phyloP scores from a whole-genome alignment of 2,113 vertebrate genomes.

The Camelus bactrianus region DNA sequence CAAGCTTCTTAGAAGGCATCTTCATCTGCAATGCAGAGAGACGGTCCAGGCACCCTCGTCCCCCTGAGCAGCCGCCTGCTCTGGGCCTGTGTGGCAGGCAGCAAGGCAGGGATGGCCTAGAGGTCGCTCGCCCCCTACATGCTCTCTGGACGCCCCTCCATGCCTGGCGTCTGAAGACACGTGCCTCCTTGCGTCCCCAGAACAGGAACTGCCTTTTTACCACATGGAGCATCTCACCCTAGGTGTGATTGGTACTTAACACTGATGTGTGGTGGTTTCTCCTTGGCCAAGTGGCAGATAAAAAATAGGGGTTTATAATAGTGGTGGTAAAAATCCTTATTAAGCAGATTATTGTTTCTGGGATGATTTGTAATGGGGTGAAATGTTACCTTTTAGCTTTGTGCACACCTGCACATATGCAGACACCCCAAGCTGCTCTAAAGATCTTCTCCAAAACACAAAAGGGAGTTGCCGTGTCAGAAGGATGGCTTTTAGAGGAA shows the following conservation, averaged over 20 bases:
- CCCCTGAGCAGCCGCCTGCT: neutral
- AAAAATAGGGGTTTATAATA: neutral
- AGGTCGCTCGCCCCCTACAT: neutral
- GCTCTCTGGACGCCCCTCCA: neutral
- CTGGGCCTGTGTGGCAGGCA: neutral
- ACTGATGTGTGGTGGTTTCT: neutral
- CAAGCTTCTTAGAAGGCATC: conserved; percentile 97
- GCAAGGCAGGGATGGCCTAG: neutral
- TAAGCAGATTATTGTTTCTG: neutral
- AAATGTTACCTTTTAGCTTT: no score
- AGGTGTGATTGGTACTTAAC: rapidly evolving
- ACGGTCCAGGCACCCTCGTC: no score
- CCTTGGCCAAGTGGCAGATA: neutral
- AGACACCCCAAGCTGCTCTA: neutral
- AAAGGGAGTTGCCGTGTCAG: neutral
- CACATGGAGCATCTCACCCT: neutral
- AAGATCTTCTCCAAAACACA: neutral
- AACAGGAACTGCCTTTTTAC: neutral
- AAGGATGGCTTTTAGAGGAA: neutral
- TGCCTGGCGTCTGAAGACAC: rapidly evolving
- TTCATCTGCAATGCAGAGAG: conserved; percentile 91
- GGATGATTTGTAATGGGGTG: neutral
- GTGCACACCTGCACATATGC: neutral
- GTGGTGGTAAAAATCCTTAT: neutral
- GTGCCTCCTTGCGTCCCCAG: neutral